Base-by-base conservation (phyloP, 2,113 vertebrate species). In the Chelonoidis abingdonii region DNA sequence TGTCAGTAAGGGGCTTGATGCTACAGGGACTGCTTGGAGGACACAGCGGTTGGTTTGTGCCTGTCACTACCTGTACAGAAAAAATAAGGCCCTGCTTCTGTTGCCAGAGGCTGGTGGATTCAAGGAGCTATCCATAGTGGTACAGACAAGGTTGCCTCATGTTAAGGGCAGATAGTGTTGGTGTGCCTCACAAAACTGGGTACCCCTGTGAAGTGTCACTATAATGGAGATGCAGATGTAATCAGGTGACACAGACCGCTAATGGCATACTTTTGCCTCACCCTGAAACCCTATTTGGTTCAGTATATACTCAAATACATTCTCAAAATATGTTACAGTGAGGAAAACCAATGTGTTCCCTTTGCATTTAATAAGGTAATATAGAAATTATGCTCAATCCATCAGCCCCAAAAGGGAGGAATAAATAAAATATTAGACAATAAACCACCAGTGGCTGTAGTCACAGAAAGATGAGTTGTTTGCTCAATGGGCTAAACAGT, bases 391-490 rank as follows among this genome's bases (percentile, higher is more conserved):
- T 35, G 91, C 57, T 93, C 31, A 76, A 54, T 93, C 76, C 87
- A 41, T 93, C 89, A 91, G 82, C 65, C n/a, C 52, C 9, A 9
- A 35, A 83, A 62, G 47, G 80, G 69, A 87, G 83, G 94, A 90
- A 10, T 80, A n/a, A 50, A 65, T 85, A 93, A 86, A 93, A 38
- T 5, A 44, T 38, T 88, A 87, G 83, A 84, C 80, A 82, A 3
- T 8, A 92, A 90, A 80, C 21, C 13, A 59, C 29, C 59, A 89
- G 69, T 53, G 27, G 52, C 13, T 16, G n/a, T 79, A 88, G 14
- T 80, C 69, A 41, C 25, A 57, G 25, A 82, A 89, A 96, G 92
- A 88, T 95, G 65, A 92, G 29, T 93, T 56, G 8, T 54, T 78
- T 69, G 57, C 80, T 75, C 80, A 94, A 62, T n/a, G 85, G 47